Evolutionary conservation across 2,113 vertebrate species (phyloP), one percentile per base, ranked within the genome.

Genomic region (Dasypus novemcinctus): DNA sequence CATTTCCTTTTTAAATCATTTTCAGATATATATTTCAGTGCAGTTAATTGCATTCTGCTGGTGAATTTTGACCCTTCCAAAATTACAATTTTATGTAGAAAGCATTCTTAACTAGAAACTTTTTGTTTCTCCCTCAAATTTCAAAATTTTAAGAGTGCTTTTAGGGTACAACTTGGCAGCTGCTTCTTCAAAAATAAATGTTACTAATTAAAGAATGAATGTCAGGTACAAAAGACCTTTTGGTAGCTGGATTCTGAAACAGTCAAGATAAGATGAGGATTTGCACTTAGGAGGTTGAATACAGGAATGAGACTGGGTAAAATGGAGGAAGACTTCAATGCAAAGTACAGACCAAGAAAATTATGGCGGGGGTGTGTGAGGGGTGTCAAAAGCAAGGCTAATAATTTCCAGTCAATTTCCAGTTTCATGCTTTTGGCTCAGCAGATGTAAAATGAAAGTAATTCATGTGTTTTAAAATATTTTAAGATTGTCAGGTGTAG

Each of bases 61-160:
- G 49, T 89, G 38, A 78, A 15, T 64, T 82, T 79, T 84, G 41
- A 86, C 69, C 43, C 87, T 92, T 91, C 68, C 11, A 81, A 95
- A 92, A 96, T 7, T 76, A 4, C 21, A 94, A 27, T 81, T 95
- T 88, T 89, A 76, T 94, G 43, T 59, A 64, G 64, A 91, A 96
- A 97, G 18, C 17, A 81, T 81, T 97, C 75, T 12, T 43, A 69
- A 69, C 41, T 75, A 75, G 69, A 95, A 76, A 84, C 27, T 63
- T 96, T 88, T 86, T 46, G 83, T 84, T 97, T 96, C 12, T 68
- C 38, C 52, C n/a, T 95, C 68, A 90, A 95, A 91, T 91, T 94
- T 83, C 46, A 91, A 90, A 93, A 95, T 27, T 80, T 81, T 72
- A 57, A 93, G 78, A 91, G 69, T 76, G 5, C 29, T 31, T 79